Base-by-base conservation (phyloP, 2,797 vertebrate genomes). In the Acanthurus lineatus region DNA sequence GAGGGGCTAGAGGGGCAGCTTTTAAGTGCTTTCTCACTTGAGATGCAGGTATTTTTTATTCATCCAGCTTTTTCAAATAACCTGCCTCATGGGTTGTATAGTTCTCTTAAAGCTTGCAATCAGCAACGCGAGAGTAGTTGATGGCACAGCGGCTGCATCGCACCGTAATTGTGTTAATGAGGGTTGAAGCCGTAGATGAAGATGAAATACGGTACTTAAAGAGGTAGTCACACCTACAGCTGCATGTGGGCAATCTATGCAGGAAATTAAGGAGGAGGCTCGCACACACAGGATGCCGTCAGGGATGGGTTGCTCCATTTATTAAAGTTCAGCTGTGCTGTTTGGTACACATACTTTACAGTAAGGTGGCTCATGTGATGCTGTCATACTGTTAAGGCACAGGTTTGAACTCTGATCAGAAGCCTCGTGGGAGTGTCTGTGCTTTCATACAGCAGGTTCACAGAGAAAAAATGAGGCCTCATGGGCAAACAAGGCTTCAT, bases 251-350 rank as follows among this genome's bases (percentile, higher is more conserved):
- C 53, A 83, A 87, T 87, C 88, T 76, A 88, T 88, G 84, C 85
- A 86, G 91, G 89, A 87, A 86, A 76, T 81, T 67, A 70, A 61
- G 57, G 57, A 63, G 58, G 60, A 65, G 68, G 51, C 75, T 73
- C 64, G 14, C 73, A 79, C 73, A 71, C 69, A 38, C 47, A 61
- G 72, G 59, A 71, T 22, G 84, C 83, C 86, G 88, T 85, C 44
- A 52, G 90, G 86, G 86, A 88, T 12, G 57, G 62, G 48, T 51
- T 72, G 77, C 80, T 91, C 81, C 85, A 91, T 90, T 89, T 88
- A 90, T 90, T 85, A 88, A 79, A 63, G 71, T 62, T 59, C 69
- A 62, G 76, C 79, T 82, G 79, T 69, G 67, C 73, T 70, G 69
- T 72, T 76, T 70, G 81, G 47, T 70, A 45, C 75, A 86, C 77